phyloP scores from a whole-genome alignment of 1,140 invertebrate genomes.

The Pollicipes pollicipes region DNA sequence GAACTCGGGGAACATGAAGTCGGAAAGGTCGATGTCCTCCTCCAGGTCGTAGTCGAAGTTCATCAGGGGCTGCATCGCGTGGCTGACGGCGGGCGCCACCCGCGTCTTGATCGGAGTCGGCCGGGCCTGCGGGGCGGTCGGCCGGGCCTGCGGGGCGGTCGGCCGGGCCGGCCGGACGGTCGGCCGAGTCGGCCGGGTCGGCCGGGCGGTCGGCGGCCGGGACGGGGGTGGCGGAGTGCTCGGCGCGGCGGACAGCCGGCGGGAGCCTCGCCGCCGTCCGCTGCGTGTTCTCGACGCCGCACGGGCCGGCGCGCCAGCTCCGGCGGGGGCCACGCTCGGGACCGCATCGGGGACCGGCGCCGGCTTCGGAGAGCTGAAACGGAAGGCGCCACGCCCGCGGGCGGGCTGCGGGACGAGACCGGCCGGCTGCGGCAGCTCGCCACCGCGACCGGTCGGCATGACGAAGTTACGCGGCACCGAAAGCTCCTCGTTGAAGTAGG shows the following conservation, averaged over 20 bases:
- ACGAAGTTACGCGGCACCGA: background rate
- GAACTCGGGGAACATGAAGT: conserved; percentile 1
- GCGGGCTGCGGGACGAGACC: background rate
- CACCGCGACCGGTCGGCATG: background rate
- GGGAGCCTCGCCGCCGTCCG: too few relatives aligned
- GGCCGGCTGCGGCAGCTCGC: too few relatives aligned
- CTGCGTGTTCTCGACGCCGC: too few relatives aligned
- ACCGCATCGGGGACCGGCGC: too few relatives aligned
- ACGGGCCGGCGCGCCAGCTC: too few relatives aligned
- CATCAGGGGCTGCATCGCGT: background rate
- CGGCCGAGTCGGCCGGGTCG: too few relatives aligned
- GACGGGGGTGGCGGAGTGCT: background rate
- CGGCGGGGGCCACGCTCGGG: too few relatives aligned
- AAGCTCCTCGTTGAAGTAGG: background rate
- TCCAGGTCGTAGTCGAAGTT: conserved; percentile 1
- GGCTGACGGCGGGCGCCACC: background rate
- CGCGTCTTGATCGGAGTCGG: background rate
- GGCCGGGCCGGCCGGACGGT: too few relatives aligned
- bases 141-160: too few relatives aligned
- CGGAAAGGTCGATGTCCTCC: background rate
- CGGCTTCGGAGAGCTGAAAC: background rate
- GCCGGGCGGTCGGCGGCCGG: too few relatives aligned
- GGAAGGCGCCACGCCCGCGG: background rate
- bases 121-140: background rate
- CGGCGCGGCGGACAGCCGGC: too few relatives aligned